Evolutionary conservation across 37 sponge, comb jelly and placozoan genomes (phyloP).

Genomic region (Geodia barretti): DNA sequence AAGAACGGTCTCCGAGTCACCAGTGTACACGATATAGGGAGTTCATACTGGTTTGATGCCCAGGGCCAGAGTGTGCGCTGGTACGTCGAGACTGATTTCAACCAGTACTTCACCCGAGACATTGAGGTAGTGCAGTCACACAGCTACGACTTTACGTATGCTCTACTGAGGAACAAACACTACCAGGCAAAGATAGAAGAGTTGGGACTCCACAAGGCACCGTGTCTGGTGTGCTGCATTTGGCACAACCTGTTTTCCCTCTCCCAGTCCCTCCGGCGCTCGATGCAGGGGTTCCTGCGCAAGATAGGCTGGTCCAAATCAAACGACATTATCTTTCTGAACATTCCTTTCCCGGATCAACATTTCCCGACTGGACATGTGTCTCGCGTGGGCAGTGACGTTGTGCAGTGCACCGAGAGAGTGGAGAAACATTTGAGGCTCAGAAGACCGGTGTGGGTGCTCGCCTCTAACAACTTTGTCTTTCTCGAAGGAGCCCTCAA

Average conservation of each 20-base stretch:
- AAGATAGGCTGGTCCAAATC: background rate
- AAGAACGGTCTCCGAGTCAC: background rate
- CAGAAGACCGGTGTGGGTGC: background rate
- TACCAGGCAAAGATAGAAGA: constrained; percentile 2
- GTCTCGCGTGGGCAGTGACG: background rate
- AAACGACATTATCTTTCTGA: constrained; percentile 9
- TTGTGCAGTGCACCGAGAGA: constrained; percentile 2
- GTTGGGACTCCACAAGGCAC: constrained; percentile 19
- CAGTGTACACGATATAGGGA: constrained; percentile 23
- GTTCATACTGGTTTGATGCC: background rate
- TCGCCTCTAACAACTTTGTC: constrained; percentile 13
- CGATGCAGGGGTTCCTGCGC: background rate
- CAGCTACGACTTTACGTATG: constrained; percentile 37
- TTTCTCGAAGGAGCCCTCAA: constrained; percentile 15
- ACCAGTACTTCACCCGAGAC: constrained; percentile 20
- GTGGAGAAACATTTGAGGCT: background rate
- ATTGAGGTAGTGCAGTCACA: constrained; percentile 16
- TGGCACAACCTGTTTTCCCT: constrained; percentile 26
- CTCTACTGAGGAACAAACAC: constrained; percentile 18
- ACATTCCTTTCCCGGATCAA: constrained; percentile 1
- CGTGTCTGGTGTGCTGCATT: constrained; percentile 22
- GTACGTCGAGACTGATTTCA: constrained; percentile 14
- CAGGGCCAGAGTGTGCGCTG: background rate
- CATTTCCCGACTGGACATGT: constrained; percentile 1
- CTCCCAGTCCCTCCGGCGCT: background rate